Percentiles rank a stretch among this genome's conserved stretches.
phyloP scores from a whole-genome alignment of 2,797 vertebrate species.

The Myotis vivesi region DNA sequence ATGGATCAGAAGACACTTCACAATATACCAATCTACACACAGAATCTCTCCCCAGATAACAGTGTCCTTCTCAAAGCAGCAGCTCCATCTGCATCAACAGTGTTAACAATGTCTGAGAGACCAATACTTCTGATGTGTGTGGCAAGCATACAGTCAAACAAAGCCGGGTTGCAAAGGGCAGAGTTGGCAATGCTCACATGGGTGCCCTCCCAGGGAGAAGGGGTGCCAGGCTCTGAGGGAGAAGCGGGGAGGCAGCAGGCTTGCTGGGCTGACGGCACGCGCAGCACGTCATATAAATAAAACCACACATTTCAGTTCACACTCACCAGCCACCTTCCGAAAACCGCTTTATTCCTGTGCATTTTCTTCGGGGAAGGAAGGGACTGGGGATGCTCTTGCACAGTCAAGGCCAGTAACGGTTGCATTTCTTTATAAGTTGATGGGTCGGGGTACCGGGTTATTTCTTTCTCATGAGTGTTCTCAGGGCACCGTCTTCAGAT shows the following conservation, averaged over 20 bases:
- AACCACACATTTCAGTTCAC: neutral
- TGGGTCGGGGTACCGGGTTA: neutral
- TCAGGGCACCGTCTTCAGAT: neutral
- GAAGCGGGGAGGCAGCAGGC: too few species aligned
- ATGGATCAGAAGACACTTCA: neutral
- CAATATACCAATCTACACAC: neutral
- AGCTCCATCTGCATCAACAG: neutral
- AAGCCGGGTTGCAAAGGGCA: neutral
- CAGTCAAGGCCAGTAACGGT: neutral
- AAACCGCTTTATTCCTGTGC: neutral
- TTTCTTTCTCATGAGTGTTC: neutral
- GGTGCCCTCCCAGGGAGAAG: neutral
- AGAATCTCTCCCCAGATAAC: neutral
- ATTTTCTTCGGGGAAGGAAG: neutral
- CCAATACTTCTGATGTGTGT: neutral
- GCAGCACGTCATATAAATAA: neutral
- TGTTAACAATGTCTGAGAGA: neutral
- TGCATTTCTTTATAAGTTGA: neutral
- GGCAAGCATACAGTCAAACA: neutral
- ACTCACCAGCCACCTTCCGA: neutral
- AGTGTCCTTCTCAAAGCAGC: neutral
- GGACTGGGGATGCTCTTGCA: neutral
- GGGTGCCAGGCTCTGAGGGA: too few species aligned
- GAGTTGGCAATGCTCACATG: neutral
- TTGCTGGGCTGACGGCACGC: neutral